A percentile compares a stretch with the other conserved stretches of the same genome.
Evolutionary conservation across 2,888 invertebrate species (phyloP).

Genomic region (Aporophyla nigra): DNA sequence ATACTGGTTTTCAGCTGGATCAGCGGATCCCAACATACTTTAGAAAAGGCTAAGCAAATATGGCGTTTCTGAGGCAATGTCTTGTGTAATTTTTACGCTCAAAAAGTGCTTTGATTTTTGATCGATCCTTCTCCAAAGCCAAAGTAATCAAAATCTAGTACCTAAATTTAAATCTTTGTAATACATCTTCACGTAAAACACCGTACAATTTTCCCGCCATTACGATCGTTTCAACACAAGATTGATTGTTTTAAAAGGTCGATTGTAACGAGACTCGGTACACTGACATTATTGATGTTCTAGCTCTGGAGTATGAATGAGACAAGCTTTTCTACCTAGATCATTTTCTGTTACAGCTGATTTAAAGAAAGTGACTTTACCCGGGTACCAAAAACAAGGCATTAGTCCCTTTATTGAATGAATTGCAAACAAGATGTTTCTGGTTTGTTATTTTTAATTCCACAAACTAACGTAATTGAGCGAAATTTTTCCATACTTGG

Average conservation of each 20-base stretch:
- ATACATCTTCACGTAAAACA: slow-evolving; percentile 21
- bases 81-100: too few species aligned
- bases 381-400: background rate
- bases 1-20: too few species aligned
- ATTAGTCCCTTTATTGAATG: background rate
- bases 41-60: too few species aligned
- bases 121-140: background rate
- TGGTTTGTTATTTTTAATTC: background rate
- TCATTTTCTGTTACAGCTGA: background rate
- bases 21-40: too few species aligned
- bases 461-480: background rate
- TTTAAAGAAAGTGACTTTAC: background rate
- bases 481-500: background rate
- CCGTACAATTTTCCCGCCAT: slow-evolving; percentile 36
- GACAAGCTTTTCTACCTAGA: background rate
- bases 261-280: slow-evolving; percentile 46
- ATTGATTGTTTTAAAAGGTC: slow-evolving; percentile 67
- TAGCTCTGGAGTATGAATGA: slow-evolving; percentile 23
- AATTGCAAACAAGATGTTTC: background rate
- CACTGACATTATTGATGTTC: slow-evolving; percentile 54
- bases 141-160: background rate
- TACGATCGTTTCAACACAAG: slow-evolving; percentile 52
- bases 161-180: background rate
- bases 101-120: too few species aligned
- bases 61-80: too few species aligned